phyloP scores from a whole-genome alignment of 2,888 invertebrate species.

The Chaitophorus viminalis region DNA sequence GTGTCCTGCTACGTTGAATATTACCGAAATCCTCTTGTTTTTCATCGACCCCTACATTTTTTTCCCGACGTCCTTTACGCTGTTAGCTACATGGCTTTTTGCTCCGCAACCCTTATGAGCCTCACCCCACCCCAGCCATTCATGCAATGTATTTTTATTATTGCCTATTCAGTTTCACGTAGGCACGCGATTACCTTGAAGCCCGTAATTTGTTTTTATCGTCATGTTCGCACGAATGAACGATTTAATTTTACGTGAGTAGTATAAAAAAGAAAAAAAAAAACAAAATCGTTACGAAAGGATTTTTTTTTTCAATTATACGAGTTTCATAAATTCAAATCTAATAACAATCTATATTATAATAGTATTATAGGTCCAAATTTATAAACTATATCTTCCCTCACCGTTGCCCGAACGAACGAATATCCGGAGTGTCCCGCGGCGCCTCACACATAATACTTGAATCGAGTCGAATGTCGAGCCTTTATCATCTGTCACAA shows the following conservation, averaged over 20 bases:
- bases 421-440: not conserved
- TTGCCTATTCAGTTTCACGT: conserved; percentile 54
- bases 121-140: not conserved
- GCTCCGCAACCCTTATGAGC: no score
- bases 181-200: conserved; percentile 46
- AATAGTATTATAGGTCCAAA: not conserved
- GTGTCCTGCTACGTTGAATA: conserved; percentile 30
- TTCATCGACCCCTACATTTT: conserved; percentile 36
- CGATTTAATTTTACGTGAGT: conserved; percentile 50
- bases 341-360: not conserved
- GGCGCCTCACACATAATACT: not conserved
- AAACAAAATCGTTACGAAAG: not conserved
- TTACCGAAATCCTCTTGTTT: conserved; percentile 62
- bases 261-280: conserved; percentile 5
- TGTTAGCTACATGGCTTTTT: not conserved
- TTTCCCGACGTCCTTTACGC: not conserved
- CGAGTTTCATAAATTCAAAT: not conserved
- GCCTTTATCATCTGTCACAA: conserved; percentile 32
- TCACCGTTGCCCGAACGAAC: not conserved
- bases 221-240: conserved; percentile 53
- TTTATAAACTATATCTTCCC: not conserved
- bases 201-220: conserved; percentile 55
- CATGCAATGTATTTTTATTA: conserved; percentile 27
- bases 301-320: conserved; percentile 33
- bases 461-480: conserved; percentile 2